Percentiles rank a stretch among this genome's conserved stretches.
phyloP scores from a whole-genome alignment of 2,113 vertebrate species.

The Microtus ochrogaster region DNA sequence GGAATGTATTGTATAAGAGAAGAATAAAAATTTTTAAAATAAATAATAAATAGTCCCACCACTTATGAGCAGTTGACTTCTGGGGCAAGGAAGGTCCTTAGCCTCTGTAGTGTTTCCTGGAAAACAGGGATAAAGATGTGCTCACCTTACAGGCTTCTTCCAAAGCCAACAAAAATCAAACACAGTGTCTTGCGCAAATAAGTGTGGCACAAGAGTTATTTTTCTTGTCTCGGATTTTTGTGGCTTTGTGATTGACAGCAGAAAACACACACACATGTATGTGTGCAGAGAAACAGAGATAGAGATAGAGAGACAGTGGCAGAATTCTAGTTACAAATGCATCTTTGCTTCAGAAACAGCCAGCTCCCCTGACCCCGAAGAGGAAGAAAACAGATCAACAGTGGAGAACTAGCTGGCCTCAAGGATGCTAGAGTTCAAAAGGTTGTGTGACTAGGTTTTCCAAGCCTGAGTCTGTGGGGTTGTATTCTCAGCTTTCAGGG shows the following conservation, averaged over 20 bases:
- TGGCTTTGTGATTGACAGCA: neutral
- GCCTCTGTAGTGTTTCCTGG: neutral
- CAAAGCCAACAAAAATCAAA: neutral
- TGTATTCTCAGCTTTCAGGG: neutral
- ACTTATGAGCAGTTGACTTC: neutral
- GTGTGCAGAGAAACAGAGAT: neutral
- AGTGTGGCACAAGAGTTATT: neutral
- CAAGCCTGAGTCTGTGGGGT: neutral
- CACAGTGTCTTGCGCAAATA: neutral
- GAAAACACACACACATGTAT: too few species aligned
- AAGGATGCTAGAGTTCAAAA: neutral
- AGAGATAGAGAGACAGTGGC: neutral
- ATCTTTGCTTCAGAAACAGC: neutral
- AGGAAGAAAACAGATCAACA: neutral
- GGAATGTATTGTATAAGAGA: neutral
- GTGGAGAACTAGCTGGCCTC: too few species aligned
- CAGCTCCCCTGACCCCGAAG: neutral
- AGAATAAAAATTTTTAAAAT: neutral
- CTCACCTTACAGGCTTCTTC: neutral
- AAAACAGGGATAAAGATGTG: neutral
- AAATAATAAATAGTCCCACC: neutral
- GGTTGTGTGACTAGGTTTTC: neutral
- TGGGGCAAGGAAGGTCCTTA: neutral
- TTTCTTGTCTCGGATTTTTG: neutral
- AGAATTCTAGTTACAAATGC: constrained; percentile 43